Evolutionary conservation across 2,888 invertebrate species (phyloP).

Genomic region (Lobophora halterata): DNA sequence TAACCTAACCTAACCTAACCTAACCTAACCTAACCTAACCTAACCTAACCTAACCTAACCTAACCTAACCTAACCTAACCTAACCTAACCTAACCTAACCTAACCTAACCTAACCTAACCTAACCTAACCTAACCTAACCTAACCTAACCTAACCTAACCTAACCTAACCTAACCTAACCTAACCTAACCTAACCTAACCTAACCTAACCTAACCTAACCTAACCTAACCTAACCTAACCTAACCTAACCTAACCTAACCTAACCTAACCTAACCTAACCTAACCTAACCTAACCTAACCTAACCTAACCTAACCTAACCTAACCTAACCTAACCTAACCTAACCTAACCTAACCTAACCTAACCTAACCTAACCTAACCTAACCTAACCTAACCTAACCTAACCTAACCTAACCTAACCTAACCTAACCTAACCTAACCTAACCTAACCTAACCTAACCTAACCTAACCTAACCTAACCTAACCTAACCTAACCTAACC

Average conservation of each 20-base stretch:
- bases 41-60: conserved; percentile 29
- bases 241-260: conserved; percentile 35
- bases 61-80: conserved; percentile 30
- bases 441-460: no score
- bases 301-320: no score
- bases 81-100: conserved; percentile 31
- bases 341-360: no score
- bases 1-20: conserved; percentile 20
- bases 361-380: no score
- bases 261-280: conserved; percentile 37
- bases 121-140: no score
- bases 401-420: no score
- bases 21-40: conserved; percentile 17
- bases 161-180: conserved; percentile 36
- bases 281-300: no score
- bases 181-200: conserved; percentile 36
- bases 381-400: no score
- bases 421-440: no score
- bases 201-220: conserved; percentile 33
- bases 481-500: no score
- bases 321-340: no score
- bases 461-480: no score
- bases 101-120: conserved; percentile 29
- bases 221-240: conserved; percentile 34
- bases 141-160: conserved; percentile 37